These are phyloP conservation scores for Meganola albula DNA, from an alignment of 2,888 invertebrate species.

Conservation along the genomic window DNA sequence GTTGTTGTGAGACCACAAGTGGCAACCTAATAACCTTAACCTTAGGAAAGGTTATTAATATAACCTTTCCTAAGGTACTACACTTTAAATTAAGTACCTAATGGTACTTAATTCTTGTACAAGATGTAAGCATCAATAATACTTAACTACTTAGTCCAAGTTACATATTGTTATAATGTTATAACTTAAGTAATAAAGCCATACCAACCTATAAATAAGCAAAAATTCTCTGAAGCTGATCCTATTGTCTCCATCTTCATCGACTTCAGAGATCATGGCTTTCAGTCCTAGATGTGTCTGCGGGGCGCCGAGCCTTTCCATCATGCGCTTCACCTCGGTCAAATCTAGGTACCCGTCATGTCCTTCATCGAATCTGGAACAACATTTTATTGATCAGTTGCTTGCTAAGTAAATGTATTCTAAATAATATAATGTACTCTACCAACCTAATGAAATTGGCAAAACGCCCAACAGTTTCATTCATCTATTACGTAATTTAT, in stretches of 20 bases:
- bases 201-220: conserved; percentile 80
- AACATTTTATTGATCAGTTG: conserved; percentile 7
- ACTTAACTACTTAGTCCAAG: neutral
- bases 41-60: no score
- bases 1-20: no score
- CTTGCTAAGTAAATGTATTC: no score
- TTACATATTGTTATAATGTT: conserved; percentile 1
- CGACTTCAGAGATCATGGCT: conserved; percentile 95
- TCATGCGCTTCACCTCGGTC: conserved; percentile 95
- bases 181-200: conserved; percentile 1
- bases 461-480: no score
- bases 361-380: conserved; percentile 91
- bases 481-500: no score
- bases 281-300: conserved; percentile 97
- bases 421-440: no score
- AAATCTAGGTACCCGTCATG: conserved; percentile 93
- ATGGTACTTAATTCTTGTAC: no score
- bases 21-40: no score
- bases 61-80: no score
- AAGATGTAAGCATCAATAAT: no score
- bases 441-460: no score
- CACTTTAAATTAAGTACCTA: no score
- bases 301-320: conserved; percentile 96
- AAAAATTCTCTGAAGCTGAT: conserved; percentile 95
- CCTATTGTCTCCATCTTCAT: conserved; percentile 89